These are phyloP conservation scores for Acestrorhynchus altus DNA, from an alignment of 2,797 vertebrate species.

Conservation along the genomic window DNA sequence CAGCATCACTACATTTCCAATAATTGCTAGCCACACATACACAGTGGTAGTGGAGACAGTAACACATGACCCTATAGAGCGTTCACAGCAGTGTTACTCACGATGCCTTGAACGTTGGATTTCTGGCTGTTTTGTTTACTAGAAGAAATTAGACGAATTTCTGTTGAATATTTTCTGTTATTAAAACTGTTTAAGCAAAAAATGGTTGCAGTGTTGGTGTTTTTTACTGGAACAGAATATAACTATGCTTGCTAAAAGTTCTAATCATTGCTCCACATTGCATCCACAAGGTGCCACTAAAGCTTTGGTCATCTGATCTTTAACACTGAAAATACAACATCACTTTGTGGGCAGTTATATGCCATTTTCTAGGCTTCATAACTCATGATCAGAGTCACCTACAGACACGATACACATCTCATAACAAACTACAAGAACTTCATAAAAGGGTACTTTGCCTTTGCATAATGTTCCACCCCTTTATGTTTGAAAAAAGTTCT, in stretches of 20 bases:
- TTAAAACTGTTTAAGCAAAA: neutral
- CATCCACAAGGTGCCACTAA: neutral
- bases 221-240: too few relatives aligned
- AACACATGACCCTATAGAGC: neutral
- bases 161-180: neutral
- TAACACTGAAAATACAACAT: too few relatives aligned
- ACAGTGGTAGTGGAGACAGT: neutral
- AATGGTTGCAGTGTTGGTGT: neutral
- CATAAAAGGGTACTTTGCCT: too few relatives aligned
- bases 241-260: too few relatives aligned
- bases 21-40: neutral
- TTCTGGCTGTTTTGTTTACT: neutral
- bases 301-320: too few relatives aligned
- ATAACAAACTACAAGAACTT: too few relatives aligned
- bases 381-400: too few relatives aligned
- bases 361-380: too few relatives aligned
- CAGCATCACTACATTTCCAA: constrained; percentile 32
- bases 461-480: too few relatives aligned
- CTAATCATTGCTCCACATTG: neutral
- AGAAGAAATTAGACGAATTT: neutral
- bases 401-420: too few relatives aligned
- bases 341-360: too few relatives aligned
- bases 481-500: too few relatives aligned
- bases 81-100: neutral
- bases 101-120: neutral